Base-by-base conservation (phyloP, 2,797 vertebrate genomes). In the Sebastes itinus region DNA sequence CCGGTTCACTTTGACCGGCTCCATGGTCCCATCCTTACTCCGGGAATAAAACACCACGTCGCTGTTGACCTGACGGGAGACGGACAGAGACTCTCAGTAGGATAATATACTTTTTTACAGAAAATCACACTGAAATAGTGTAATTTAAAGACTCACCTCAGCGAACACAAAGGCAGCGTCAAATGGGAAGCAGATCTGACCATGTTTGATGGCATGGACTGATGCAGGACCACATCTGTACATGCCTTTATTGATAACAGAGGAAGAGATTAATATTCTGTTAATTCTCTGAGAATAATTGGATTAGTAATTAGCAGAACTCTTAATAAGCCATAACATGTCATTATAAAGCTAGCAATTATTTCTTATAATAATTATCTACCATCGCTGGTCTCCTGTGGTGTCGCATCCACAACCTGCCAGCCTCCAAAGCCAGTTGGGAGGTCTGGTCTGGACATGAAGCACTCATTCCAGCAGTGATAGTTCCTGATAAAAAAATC, bases 381-480 rank as follows among this genome's bases (percentile, higher is more conserved):
- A 94, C 94, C 98, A 28, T 99, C 98, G 3, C 98, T 99, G 56
- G 97, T 99, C 92, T 99, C 98, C 92, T 99, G 98, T 2, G 98
- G 98, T 20, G 98, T 99, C 63, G 97, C 96, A 85, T 99, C 98
- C 86, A 99, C 97, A 28, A 88, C 97, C 87, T 99, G 98, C 98
- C 98, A 99, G 18, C 98, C 98, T 88, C 97, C 98, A 6, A 98
- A 99, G 18, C 98, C 97, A 11, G 96, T 54, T 1, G 97, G 98
- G 32, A 99, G 97, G 84, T 99, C 98, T n/a, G 97, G 95, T 82
- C 98, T 96, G 16, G 96, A 86, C 98, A 99, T 99, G 96, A 94
- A 99, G 85, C 97, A 97, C 82, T 99, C 98, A 0, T 97, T 99
- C 98, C 98, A 99, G 94, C 98, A 99, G 81, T 99, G 98, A 76